phyloP scores from a whole-genome alignment of 2,888 invertebrate species.

The Sinelater perroti region DNA sequence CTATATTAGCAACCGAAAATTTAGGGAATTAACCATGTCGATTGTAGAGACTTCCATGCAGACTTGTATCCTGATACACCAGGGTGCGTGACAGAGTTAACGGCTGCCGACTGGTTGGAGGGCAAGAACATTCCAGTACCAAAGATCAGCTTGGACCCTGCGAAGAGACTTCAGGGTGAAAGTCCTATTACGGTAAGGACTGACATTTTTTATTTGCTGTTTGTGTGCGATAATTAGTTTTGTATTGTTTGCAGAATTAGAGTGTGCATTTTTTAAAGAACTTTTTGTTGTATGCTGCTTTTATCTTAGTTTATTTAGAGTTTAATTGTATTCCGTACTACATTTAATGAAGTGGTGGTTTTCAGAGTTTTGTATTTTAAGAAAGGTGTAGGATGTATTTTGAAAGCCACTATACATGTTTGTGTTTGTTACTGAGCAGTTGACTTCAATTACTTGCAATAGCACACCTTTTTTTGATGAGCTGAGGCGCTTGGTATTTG shows the following conservation, averaged over 20 bases:
- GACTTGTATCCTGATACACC: slow-evolving; percentile 93
- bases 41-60: slow-evolving; percentile 83
- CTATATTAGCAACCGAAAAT: not conserved
- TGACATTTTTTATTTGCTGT: slow-evolving; percentile 22
- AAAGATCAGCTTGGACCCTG: slow-evolving; percentile 85
- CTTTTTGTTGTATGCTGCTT: no score
- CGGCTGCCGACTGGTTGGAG: slow-evolving; percentile 83
- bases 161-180: slow-evolving; percentile 71
- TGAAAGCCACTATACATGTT: no score
- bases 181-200: slow-evolving; percentile 68
- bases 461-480: not conserved
- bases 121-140: slow-evolving; percentile 79
- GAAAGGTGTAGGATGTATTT: no score
- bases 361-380: no score
- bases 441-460: not conserved
- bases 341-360: no score
- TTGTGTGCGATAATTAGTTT: slow-evolving; percentile 21
- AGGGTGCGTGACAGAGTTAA: slow-evolving; percentile 81
- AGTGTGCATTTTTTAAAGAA: no score
- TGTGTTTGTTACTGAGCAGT: no score
- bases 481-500: not conserved
- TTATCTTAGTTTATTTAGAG: no score
- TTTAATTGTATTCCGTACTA: no score
- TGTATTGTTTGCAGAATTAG: no score
- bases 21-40: slow-evolving; percentile 46